phyloP scores from a whole-genome alignment of 2,888 invertebrate genomes.

The Calliopum simillimum region DNA sequence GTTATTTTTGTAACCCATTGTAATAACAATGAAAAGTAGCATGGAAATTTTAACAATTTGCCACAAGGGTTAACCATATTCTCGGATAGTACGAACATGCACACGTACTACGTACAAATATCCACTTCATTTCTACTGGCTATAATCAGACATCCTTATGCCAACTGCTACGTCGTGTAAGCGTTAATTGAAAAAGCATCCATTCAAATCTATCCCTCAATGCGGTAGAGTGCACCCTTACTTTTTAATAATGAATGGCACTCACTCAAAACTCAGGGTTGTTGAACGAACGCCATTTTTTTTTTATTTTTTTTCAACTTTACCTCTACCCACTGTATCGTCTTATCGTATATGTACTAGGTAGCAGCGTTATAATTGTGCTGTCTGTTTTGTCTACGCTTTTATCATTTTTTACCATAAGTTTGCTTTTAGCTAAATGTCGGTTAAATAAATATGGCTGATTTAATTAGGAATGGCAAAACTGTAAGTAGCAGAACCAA shows the following conservation, averaged over 20 bases:
- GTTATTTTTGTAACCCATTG: slow-evolving; percentile 33
- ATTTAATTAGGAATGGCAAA: slow-evolving; percentile 7
- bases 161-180: not conserved
- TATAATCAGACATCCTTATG: not conserved
- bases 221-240: not conserved
- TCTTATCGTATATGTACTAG: too few relatives aligned
- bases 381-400: not conserved
- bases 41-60: slow-evolving; percentile 16
- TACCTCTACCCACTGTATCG: too few relatives aligned
- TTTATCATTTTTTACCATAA: not conserved
- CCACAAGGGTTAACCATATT: slow-evolving; percentile 27
- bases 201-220: not conserved
- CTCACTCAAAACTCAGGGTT: too few relatives aligned
- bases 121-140: slow-evolving; percentile 20
- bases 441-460: slow-evolving; percentile 32
- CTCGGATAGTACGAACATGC: not conserved
- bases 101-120: too few relatives aligned
- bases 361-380: not conserved
- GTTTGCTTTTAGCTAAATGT: slow-evolving; percentile 25
- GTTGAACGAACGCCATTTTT: too few relatives aligned
- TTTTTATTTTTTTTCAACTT: too few relatives aligned
- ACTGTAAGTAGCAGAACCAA: slow-evolving; percentile 1
- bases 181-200: slow-evolving; percentile 33
- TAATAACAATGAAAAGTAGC: slow-evolving; percentile 23
- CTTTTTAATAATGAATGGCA: too few relatives aligned